A percentile compares a stretch with the other conserved stretches of the same genome.
Evolutionary conservation across 2,113 vertebrate genomes (phyloP).

Genomic region (Eleginops maclovinus): DNA sequence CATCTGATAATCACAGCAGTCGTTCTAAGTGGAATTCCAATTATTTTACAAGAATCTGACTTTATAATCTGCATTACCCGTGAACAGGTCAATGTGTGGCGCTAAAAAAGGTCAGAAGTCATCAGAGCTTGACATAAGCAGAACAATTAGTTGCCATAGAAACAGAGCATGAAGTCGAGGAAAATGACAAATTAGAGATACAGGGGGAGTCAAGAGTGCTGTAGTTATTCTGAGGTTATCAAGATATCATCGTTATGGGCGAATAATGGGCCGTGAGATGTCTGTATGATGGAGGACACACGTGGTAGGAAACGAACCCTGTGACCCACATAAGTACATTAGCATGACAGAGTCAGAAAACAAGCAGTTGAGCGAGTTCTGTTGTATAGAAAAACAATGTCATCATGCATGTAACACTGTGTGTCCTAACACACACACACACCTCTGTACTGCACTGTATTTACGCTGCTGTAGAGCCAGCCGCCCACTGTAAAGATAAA

Average conservation of each 20-base stretch:
- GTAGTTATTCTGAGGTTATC: slow-evolving; percentile 58
- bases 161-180: slow-evolving; percentile 15
- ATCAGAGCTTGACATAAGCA: slow-evolving; percentile 16
- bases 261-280: slow-evolving; percentile 55
- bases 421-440: neutral
- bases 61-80: neutral
- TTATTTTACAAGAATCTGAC: neutral
- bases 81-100: slow-evolving; percentile 44
- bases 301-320: slow-evolving; percentile 63
- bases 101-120: slow-evolving; percentile 38
- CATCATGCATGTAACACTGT: slow-evolving; percentile 41
- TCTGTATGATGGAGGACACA: slow-evolving; percentile 42
- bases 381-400: slow-evolving; percentile 58
- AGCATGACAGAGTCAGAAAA: slow-evolving; percentile 64
- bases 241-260: slow-evolving; percentile 62
- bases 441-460: slow-evolving; percentile 40
- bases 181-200: slow-evolving; percentile 42
- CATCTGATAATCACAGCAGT: slow-evolving; percentile 22
- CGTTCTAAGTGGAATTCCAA: neutral
- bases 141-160: slow-evolving; percentile 48
- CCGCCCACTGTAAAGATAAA: slow-evolving; percentile 60
- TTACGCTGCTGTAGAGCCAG: slow-evolving; percentile 52
- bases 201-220: slow-evolving; percentile 43
- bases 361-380: slow-evolving; percentile 50
- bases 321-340: slow-evolving; percentile 72